Evolutionary conservation across 2,888 invertebrate genomes (phyloP).

Genomic region (Euzetes globulus): DNA sequence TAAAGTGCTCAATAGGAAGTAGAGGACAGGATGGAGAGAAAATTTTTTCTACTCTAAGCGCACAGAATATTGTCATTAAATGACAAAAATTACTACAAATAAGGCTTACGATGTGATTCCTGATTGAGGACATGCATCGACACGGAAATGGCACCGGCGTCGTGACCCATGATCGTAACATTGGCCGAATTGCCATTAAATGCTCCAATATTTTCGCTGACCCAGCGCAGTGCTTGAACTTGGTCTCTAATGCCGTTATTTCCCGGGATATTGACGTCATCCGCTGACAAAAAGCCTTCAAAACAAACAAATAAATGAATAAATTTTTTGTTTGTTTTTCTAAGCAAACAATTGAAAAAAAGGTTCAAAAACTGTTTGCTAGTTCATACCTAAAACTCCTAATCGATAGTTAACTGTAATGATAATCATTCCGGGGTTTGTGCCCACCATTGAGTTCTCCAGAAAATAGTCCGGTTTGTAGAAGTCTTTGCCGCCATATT

Average conservation of each 20-base stretch:
- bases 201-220: conserved; percentile 41
- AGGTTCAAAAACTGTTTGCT: neutral
- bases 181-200: conserved; percentile 44
- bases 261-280: conserved; percentile 43
- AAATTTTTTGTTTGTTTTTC: no score
- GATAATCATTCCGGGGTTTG: conserved; percentile 51
- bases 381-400: conserved; percentile 44
- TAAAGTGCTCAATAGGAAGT: no score
- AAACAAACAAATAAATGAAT: neutral
- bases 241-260: conserved; percentile 46
- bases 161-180: conserved; percentile 45
- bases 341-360: no score
- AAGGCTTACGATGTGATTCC: conserved; percentile 22
- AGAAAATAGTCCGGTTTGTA: conserved; percentile 47
- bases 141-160: conserved; percentile 44
- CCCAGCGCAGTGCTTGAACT: conserved; percentile 45
- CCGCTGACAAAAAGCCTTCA: conserved; percentile 46
- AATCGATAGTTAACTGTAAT: conserved; percentile 51
- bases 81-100: no score
- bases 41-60: no score
- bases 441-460: conserved; percentile 44
- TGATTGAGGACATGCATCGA: conserved; percentile 30
- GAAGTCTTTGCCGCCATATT: conserved; percentile 44
- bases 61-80: no score
- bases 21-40: no score